Evolutionary conservation across 1,140 invertebrate species (phyloP), one percentile per base, ranked within the genome.

Genomic region (Eupristina koningsbergeri): DNA sequence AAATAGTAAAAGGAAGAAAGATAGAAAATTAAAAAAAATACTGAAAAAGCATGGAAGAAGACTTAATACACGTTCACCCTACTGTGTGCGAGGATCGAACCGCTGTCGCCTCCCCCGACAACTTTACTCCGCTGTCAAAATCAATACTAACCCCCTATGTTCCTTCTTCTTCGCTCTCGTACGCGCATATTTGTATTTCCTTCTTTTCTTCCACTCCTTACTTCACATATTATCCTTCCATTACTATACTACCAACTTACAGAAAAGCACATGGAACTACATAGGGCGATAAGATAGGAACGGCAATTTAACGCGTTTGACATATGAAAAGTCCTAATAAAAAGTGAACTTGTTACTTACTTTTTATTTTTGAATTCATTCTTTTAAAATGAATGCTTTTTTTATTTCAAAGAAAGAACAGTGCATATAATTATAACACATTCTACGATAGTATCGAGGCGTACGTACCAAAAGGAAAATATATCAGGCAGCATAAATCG

Each of bases 71-170:
- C 47, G 1, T 53, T 31, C 71, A 83, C 64, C 74, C 31, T 74
- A 77, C 34, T 17, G 63, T n/a, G 34, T 41, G 3, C 19, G 7
- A 69, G 67, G 39, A n/a, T n/a, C 67, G 26, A 69, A 69, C 50
- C 71, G 39, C 53, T 39, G 63, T n/a, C 80, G 77, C 74, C 41
- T 29, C 39, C 71, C 13, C 31, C 45, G 45, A 50, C 29, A 83
- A 75, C 84, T 78, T 74, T 82, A 78, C 80, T 83, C 84, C 76
- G 76, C 82, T 86, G 84, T 84, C 86, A 84, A 88, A 86, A 88
- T 88, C 87, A 86, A 88, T 88, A 88, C 86, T 84, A 86, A 83
- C 86, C 85, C 81, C 85, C 85, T 83, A 6, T 45, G 31, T 50
- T 45, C 41, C 5, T 45, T 45, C 41, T 76, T 31, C 22, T 53